A percentile compares a stretch with the other conserved stretches of the same genome.
phyloP scores from a whole-genome alignment of 92 coral and sea anemone genomes.

The Paragorgia papillata region DNA sequence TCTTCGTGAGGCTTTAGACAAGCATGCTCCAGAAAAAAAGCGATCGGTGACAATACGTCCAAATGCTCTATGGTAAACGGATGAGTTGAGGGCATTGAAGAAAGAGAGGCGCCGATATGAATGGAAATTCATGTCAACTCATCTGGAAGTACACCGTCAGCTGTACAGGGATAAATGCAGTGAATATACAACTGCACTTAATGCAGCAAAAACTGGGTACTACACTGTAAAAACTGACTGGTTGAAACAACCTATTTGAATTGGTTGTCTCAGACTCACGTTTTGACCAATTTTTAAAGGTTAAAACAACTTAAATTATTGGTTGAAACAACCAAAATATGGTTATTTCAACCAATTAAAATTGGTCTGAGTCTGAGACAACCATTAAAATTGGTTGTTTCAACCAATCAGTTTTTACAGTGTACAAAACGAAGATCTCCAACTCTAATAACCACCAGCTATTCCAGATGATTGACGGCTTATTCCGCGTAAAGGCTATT shows the following conservation, averaged over 20 bases:
- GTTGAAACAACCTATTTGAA: too few species aligned
- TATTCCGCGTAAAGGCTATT: constrained; percentile 36
- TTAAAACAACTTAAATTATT: too few species aligned
- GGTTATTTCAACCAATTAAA: too few species aligned
- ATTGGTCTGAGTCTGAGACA: too few species aligned
- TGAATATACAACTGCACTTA: constrained; percentile 26
- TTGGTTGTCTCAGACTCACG: too few species aligned
- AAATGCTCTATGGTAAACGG: constrained; percentile 47
- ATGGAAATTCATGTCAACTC: constrained; percentile 21
- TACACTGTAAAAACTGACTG: constrained; percentile 15
- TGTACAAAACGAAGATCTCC: constrained; percentile 13
- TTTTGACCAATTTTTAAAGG: too few species aligned
- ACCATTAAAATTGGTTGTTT: too few species aligned
- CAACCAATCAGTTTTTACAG: too few species aligned
- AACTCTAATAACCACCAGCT: constrained; percentile 22
- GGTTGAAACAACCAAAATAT: too few species aligned
- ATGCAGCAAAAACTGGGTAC: constrained; percentile 20
- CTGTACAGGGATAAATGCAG: constrained; percentile 34
- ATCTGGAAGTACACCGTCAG: constrained; percentile 27
- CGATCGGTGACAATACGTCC: constrained; percentile 41
- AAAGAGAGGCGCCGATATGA: constrained; percentile 24
- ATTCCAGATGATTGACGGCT: constrained; percentile 36
- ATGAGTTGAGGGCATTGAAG: constrained; percentile 1
- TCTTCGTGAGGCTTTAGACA: constrained; percentile 36
- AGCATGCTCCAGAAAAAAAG: constrained; percentile 48